Evolutionary conservation across 2,797 vertebrate genomes (phyloP).

Genomic region (Paramormyrops hopkinsi): DNA sequence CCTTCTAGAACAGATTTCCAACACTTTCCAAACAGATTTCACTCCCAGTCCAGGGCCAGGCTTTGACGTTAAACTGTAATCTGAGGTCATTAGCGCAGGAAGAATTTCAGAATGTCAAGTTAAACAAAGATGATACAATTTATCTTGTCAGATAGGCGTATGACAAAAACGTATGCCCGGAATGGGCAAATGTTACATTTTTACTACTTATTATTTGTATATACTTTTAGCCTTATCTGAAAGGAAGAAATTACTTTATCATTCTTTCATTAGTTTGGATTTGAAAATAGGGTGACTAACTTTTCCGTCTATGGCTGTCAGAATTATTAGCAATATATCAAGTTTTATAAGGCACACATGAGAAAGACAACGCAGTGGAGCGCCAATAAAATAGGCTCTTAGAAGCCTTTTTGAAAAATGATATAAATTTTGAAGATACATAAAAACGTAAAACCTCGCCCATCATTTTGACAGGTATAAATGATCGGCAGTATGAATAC

Average conservation of each 20-base stretch:
- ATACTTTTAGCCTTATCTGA: neutral
- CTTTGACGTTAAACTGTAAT: neutral
- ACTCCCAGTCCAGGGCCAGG: neutral
- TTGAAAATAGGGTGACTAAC: neutral
- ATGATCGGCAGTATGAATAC: neutral
- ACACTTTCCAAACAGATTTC: slow-evolving; percentile 6
- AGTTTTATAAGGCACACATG: neutral
- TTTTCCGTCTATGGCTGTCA: neutral
- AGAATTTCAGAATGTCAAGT: neutral
- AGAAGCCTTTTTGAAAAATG: slow-evolving; percentile 4
- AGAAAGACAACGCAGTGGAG: neutral
- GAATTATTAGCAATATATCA: neutral
- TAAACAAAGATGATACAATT: neutral
- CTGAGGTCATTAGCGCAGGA: neutral
- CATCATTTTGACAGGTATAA: neutral
- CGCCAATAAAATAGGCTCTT: neutral
- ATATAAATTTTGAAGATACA: neutral
- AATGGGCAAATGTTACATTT: neutral
- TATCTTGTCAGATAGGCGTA: neutral
- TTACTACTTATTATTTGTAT: neutral
- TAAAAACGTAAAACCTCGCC: neutral
- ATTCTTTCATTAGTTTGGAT: neutral
- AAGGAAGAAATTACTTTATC: neutral
- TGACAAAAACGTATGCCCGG: neutral
- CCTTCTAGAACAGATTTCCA: neutral